Percentiles rank a stretch among this genome's conserved stretches.
Evolutionary conservation across 2,797 vertebrate species (phyloP).

Genomic region (Smutsia gigantea): DNA sequence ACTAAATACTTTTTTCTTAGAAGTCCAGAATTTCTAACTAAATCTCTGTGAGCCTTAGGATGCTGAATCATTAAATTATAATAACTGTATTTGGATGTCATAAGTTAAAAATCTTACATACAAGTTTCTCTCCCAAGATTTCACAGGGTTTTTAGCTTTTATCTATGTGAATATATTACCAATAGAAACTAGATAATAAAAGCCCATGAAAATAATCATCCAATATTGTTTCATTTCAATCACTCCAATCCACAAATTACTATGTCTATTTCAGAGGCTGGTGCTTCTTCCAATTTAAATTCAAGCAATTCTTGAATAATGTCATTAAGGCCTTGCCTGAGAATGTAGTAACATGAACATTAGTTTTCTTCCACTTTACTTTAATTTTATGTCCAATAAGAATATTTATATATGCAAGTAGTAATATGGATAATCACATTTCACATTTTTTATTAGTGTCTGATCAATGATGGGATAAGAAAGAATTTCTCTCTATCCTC

Average conservation of each 20-base stretch:
- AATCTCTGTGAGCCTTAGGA: not conserved
- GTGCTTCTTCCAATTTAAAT: slow-evolving; percentile 65
- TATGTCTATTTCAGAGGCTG: slow-evolving; percentile 41
- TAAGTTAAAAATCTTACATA: slow-evolving; percentile 35
- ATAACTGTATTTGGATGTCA: not conserved
- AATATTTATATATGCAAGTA: slow-evolving; percentile 25
- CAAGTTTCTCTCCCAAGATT: slow-evolving; percentile 13
- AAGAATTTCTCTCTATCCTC: not conserved
- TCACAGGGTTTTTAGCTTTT: slow-evolving; percentile 33
- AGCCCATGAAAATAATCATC: slow-evolving; percentile 34
- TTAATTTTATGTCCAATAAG: slow-evolving; percentile 46
- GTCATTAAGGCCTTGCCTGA: slow-evolving; percentile 37
- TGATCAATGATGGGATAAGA: not conserved
- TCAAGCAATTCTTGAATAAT: slow-evolving; percentile 51
- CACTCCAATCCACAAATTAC: not conserved
- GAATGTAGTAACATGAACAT: slow-evolving; percentile 48
- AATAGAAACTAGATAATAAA: slow-evolving; percentile 58
- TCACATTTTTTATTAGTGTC: not conserved
- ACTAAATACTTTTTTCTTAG: not conserved
- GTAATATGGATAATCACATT: not conserved
- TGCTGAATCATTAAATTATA: not conserved
- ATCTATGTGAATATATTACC: slow-evolving; percentile 36
- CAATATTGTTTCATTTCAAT: slow-evolving; percentile 33
- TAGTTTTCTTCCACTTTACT: slow-evolving; percentile 66
- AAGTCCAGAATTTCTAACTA: not conserved